Base-by-base conservation (phyloP, 2,797 vertebrate genomes). In the Ctenochaetus hawaiiensis region DNA sequence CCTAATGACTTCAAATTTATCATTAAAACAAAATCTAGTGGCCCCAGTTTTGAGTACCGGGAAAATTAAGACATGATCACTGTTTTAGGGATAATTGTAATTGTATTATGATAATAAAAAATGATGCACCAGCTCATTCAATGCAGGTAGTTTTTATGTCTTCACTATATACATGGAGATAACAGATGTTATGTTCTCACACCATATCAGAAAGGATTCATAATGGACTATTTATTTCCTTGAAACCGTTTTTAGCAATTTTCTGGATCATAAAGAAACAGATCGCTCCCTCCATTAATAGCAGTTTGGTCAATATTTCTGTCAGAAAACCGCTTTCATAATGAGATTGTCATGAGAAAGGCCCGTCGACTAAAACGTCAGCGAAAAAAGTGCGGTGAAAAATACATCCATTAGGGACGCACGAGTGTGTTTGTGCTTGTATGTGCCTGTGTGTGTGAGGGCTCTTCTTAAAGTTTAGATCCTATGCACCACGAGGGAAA, bases 231-330 rank as follows among this genome's bases (percentile, higher is more conserved):
- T 90, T 79, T 78, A 60, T 83, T 85, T 78, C 54, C 69, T 85
- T 52, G 54, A 74, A 75, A 85, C 41, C 75, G 75, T 81, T 91
- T 82, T 62, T 54, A 56, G 81, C 82, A 82, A 85, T 89, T 89
- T 91, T 88, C 77, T 88, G 77, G 75, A 81, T 87, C 85, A 87
- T 85, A 73, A 86, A 92, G 69, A 87, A 86, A 83, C 58, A 47
- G 73, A 88, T 83, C 9, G 51, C 30, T 73, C 47, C 37, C 39
- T 57, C 75, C 76, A 84, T 87, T 90, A 75, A 71, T 81, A 72
- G 77, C 14, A 9, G 34, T 75, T 75, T 53, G 43, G 74, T 92
- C 88, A 88, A 91, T 92, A 91, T 77, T 87, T 78, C 83, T 89
- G 86, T 87, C 90, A 89, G 76, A 78, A 41, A 47, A 48, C 59